phyloP scores from a whole-genome alignment of 2,888 invertebrate species.

The Blastobasis adustella region DNA sequence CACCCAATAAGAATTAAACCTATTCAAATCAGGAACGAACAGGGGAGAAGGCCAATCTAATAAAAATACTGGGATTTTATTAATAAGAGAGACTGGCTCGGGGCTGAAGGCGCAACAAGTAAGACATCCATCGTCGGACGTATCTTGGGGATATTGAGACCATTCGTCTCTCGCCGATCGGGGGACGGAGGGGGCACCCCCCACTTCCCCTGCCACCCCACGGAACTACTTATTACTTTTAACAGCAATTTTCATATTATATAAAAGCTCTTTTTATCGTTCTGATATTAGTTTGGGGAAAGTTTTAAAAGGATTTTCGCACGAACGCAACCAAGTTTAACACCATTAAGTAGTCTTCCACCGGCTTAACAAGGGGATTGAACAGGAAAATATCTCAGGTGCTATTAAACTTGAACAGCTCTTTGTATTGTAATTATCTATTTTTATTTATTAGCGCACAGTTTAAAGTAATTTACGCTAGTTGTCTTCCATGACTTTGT shows the following conservation, averaged over 20 bases:
- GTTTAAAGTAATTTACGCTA: too few relatives aligned
- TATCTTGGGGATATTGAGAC: constrained; percentile 51
- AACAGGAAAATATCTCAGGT: constrained; percentile 7
- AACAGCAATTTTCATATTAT: constrained; percentile 29
- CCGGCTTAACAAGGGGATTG: constrained; percentile 5
- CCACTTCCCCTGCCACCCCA: constrained; percentile 8
- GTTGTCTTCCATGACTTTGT: too few relatives aligned
- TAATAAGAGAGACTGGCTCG: too few relatives aligned
- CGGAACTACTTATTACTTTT: constrained; percentile 24
- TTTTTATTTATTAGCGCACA: too few relatives aligned
- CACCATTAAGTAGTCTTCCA: constrained; percentile 19
- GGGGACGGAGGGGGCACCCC: constrained; percentile 6
- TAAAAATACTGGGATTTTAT: too few relatives aligned
- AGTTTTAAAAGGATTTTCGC: constrained; percentile 20
- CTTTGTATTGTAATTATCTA: too few relatives aligned
- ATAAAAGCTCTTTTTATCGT: constrained; percentile 17
- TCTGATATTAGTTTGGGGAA: constrained; percentile 18
- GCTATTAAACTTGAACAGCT: neutral
- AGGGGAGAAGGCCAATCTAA: too few relatives aligned
- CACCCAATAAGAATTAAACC: too few relatives aligned
- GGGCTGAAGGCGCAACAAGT: constrained; percentile 54
- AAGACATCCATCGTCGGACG: constrained; percentile 47
- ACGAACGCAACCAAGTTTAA: constrained; percentile 18
- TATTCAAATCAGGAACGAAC: too few relatives aligned
- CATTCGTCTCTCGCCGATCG: constrained; percentile 50